Evolutionary conservation across 2,113 vertebrate species (phyloP).

Genomic region (Pseudopipra pipra): DNA sequence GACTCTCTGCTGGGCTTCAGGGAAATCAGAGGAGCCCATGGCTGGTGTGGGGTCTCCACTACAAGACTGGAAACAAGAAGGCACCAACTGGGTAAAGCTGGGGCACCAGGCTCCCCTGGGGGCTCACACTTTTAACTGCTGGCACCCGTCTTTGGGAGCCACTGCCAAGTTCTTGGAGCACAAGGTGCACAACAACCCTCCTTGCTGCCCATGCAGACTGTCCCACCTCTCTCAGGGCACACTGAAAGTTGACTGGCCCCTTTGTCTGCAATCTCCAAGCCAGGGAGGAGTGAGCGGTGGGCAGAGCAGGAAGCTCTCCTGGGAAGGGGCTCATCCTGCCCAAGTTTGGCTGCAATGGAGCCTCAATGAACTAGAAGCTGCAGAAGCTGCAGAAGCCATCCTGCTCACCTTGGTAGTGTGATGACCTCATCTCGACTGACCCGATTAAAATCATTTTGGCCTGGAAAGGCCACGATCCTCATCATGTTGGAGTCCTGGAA

Average conservation of each 20-base stretch:
- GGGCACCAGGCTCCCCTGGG: not conserved
- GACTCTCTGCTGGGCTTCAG: not conserved
- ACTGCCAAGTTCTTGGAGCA: not conserved
- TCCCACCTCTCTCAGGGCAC: rapidly evolving
- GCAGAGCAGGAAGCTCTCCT: not conserved
- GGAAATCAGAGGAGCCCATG: rapidly evolving
- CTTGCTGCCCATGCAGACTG: no score
- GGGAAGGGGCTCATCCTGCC: not conserved
- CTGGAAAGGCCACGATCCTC: not conserved
- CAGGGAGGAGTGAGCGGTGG: not conserved
- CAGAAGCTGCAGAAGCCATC: not conserved
- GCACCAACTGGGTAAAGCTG: not conserved
- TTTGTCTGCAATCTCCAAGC: not conserved
- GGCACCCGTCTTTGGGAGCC: not conserved
- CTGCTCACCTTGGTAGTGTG: not conserved
- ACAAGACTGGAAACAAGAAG: not conserved
- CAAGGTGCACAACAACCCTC: no score
- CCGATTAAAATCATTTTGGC: not conserved
- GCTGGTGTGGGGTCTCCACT: not conserved
- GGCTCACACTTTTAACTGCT: not conserved
- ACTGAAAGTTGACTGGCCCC: not conserved
- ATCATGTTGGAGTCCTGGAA: not conserved
- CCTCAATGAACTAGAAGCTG: rapidly evolving
- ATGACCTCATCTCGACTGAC: not conserved
- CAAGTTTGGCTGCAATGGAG: not conserved